phyloP scores from a whole-genome alignment of 2,888 invertebrate species.

The Litoditis marina region DNA sequence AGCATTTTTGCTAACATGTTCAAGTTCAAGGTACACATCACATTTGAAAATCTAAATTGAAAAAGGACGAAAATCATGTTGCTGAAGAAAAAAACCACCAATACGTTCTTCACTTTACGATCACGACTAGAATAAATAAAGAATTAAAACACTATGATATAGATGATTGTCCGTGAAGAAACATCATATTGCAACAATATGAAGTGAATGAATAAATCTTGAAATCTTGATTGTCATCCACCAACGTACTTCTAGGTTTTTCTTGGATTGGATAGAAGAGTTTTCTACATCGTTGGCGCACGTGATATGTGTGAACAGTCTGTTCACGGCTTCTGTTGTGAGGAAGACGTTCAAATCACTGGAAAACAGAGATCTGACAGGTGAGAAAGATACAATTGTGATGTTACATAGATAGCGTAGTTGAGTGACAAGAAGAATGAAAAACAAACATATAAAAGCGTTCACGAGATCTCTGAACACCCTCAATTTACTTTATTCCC shows the following conservation, averaged over 20 bases:
- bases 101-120: not conserved
- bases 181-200: too few relatives aligned
- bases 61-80: too few relatives aligned
- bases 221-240: too few relatives aligned
- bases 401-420: not conserved
- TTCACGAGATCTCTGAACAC: not conserved
- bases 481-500: not conserved
- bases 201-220: too few relatives aligned
- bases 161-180: too few relatives aligned
- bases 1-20: too few relatives aligned
- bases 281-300: constrained; percentile 81
- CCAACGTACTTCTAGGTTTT: constrained; percentile 64
- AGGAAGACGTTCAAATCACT: constrained; percentile 44
- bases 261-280: constrained; percentile 87
- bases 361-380: constrained; percentile 4
- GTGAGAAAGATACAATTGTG: not conserved
- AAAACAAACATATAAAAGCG: not conserved
- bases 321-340: constrained; percentile 73
- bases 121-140: not conserved
- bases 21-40: too few relatives aligned
- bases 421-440: too few relatives aligned
- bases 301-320: constrained; percentile 87
- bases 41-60: too few relatives aligned
- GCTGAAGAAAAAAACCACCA: too few relatives aligned
- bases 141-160: too few relatives aligned